A percentile compares a stretch with the other conserved stretches of the same genome.
These are phyloP conservation scores for Trachemys scripta DNA, from an alignment of 2,113 vertebrate genomes.

Conservation along the genomic window DNA sequence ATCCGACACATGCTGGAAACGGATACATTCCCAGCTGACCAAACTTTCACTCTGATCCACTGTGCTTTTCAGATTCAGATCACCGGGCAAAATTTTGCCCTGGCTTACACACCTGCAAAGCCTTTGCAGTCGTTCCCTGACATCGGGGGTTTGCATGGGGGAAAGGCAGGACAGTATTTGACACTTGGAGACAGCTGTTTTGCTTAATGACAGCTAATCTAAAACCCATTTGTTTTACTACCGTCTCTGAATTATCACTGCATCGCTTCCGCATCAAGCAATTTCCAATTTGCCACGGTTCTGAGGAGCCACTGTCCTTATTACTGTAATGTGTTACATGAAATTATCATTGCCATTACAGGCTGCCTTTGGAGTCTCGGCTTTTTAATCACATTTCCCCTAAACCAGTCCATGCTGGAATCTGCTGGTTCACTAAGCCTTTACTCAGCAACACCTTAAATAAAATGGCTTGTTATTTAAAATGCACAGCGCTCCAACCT, in stretches of 20 bases:
- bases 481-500: background rate
- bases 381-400: constrained; percentile 4
- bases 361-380: constrained; percentile 23
- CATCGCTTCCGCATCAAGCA: constrained; percentile 35
- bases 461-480: background rate
- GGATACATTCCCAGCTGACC: background rate
- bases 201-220: constrained; percentile 65
- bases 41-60: background rate
- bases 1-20: background rate
- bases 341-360: constrained; percentile 28
- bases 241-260: background rate
- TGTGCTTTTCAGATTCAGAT: background rate
- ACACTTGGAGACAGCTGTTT: constrained; percentile 61
- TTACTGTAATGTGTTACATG: constrained; percentile 14
- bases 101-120: background rate
- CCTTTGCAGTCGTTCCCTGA: background rate
- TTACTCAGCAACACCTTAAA: constrained; percentile 28
- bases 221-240: constrained; percentile 63
- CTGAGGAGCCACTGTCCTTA: constrained; percentile 19
- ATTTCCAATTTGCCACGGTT: constrained; percentile 53
- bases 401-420: background rate
- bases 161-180: constrained; percentile 15
- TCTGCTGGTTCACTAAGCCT: constrained; percentile 7
- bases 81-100: background rate
- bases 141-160: constrained; percentile 5